Percentiles rank a stretch among this genome's conserved stretches.
These are phyloP conservation scores for Polymixis lichenea DNA, from an alignment of 2,888 invertebrate species.

Conservation along the genomic window DNA sequence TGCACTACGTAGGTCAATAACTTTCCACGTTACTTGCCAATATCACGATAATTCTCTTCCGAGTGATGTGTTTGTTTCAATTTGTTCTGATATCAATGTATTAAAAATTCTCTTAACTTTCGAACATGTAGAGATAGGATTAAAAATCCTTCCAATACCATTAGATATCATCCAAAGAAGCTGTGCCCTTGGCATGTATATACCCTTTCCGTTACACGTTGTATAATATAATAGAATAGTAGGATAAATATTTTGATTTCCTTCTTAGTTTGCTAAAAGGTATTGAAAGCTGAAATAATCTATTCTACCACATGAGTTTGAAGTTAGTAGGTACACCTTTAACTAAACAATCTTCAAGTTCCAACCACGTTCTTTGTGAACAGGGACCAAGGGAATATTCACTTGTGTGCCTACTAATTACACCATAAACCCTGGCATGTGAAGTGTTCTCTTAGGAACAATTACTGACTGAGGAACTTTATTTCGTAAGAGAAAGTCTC, in stretches of 20 bases:
- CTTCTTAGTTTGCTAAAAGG: not conserved
- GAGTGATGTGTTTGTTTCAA: no score
- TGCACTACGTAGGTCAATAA: no score
- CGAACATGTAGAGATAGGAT: no score
- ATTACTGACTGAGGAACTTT: conserved; percentile 3
- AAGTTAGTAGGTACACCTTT: not conserved
- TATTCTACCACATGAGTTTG: conserved; percentile 9
- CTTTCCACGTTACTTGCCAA: no score
- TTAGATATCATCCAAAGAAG: no score
- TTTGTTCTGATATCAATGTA: no score
- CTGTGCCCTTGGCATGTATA: no score
- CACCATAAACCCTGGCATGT: conserved; percentile 30
- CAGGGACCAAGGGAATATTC: conserved; percentile 39
- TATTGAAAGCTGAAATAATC: not conserved
- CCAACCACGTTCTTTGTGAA: conserved; percentile 28
- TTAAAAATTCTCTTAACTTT: no score
- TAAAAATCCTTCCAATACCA: no score
- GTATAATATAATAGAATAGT: no score
- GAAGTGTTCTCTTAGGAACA: conserved; percentile 31
- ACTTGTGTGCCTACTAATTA: conserved; percentile 46
- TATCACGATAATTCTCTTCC: no score
- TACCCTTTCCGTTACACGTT: no score
- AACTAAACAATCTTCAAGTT: conserved; percentile 20
- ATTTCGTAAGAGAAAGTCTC: not conserved
- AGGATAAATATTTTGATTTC: not conserved